phyloP scores from a whole-genome alignment of 2,888 invertebrate genomes.

The Siphlonurus alternatus region DNA sequence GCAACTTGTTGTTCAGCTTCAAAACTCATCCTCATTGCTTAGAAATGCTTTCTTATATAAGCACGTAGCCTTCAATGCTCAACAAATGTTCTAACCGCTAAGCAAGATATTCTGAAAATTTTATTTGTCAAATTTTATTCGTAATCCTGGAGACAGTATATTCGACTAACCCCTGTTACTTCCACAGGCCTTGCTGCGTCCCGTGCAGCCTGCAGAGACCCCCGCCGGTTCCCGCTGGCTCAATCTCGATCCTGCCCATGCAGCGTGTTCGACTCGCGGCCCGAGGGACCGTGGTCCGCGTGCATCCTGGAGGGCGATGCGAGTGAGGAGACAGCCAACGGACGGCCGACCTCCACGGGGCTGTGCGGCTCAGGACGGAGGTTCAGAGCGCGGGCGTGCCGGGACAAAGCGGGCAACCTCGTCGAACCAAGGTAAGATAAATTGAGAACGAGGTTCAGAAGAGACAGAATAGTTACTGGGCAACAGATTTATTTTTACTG shows the following conservation, averaged over 20 bases:
- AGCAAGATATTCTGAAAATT: too few species aligned
- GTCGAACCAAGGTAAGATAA: slow-evolving; percentile 22
- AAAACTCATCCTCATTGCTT: too few species aligned
- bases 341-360: slow-evolving; percentile 17
- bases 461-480: too few species aligned
- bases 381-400: slow-evolving; percentile 21
- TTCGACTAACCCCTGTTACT: slow-evolving; percentile 7
- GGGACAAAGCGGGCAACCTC: slow-evolving; percentile 20
- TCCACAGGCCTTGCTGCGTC: slow-evolving; percentile 18
- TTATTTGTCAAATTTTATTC: too few species aligned
- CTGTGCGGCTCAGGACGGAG: slow-evolving; percentile 22
- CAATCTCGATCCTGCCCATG: slow-evolving; percentile 23
- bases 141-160: too few species aligned
- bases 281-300: slow-evolving; percentile 22
- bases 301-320: slow-evolving; percentile 17
- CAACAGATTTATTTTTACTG: too few species aligned
- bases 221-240: slow-evolving; percentile 17
- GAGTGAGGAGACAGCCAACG: slow-evolving; percentile 14
- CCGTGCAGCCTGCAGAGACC: slow-evolving; percentile 20
- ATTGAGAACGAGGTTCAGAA: too few species aligned
- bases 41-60: too few species aligned
- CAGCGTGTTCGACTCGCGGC: slow-evolving; percentile 18
- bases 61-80: too few species aligned
- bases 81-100: too few species aligned
- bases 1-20: too few species aligned